Evolutionary conservation across 2,113 vertebrate species (phyloP).

Genomic region (Cranoglanis bouderius): DNA sequence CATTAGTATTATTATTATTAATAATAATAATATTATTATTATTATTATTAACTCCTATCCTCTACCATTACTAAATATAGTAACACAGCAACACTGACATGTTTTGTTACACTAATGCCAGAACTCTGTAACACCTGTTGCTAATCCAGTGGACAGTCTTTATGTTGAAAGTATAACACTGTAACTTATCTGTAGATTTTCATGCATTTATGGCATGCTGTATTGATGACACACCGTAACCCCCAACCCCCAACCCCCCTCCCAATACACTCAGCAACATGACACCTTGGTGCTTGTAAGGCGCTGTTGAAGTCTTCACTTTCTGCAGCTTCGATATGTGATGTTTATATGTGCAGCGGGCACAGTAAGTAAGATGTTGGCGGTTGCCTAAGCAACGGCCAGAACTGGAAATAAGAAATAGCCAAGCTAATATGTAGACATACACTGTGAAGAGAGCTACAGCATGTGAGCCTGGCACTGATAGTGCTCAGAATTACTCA

Average conservation of each 20-base stretch:
- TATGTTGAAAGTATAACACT: background rate
- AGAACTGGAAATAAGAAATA: conserved; percentile 62
- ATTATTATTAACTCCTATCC: background rate
- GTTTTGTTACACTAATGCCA: background rate
- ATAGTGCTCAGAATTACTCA: conserved; percentile 61
- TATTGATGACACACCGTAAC: background rate
- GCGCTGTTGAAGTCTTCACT: conserved; percentile 50
- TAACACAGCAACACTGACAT: background rate
- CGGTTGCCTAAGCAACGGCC: conserved; percentile 73
- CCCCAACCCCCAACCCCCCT: background rate
- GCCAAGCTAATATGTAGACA: conserved; percentile 53
- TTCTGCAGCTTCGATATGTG: conserved; percentile 55
- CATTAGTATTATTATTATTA: no score
- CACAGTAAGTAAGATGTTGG: conserved; percentile 53
- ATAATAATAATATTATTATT: no score
- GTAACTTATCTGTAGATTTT: background rate
- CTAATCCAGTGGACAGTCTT: background rate
- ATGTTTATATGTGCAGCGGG: conserved; percentile 48
- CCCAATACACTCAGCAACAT: background rate
- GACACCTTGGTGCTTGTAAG: conserved; percentile 6
- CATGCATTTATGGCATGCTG: background rate
- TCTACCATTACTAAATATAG: background rate
- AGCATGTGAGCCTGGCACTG: conserved; percentile 52
- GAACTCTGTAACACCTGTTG: background rate
- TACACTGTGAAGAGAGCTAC: conserved; percentile 39